These are phyloP conservation scores for Pogonocichla stellata DNA, from an alignment of 2,113 vertebrate genomes.

Conservation along the genomic window DNA sequence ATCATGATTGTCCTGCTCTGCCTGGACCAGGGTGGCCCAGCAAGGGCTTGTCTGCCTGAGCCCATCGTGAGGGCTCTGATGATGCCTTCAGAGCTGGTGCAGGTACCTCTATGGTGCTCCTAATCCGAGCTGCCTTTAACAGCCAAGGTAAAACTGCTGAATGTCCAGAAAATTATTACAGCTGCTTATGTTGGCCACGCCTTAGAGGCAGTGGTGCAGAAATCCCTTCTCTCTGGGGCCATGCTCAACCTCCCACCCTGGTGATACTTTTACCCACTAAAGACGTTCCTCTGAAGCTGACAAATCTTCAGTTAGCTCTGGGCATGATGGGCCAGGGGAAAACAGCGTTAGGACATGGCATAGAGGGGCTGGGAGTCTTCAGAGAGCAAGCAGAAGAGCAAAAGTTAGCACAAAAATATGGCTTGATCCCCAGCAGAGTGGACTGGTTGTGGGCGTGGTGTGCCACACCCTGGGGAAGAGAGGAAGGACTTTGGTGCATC, in stretches of 20 bases:
- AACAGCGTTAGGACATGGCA: rapidly evolving
- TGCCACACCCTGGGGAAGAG: background rate
- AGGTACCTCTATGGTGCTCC: background rate
- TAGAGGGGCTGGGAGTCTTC: background rate
- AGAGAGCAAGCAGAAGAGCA: background rate
- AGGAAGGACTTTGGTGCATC: background rate
- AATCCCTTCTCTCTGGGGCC: background rate
- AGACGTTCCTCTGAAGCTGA: background rate
- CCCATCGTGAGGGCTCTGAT: background rate
- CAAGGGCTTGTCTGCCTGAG: background rate
- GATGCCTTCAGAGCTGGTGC: background rate
- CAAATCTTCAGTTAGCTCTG: background rate
- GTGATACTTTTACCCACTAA: background rate
- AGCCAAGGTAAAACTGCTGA: background rate
- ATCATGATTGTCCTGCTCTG: rapidly evolving
- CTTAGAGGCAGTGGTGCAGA: background rate
- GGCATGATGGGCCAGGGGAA: background rate
- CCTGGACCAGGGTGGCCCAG: background rate
- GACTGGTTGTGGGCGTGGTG: background rate
- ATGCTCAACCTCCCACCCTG: background rate
- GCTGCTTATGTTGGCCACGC: background rate
- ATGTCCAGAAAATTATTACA: background rate
- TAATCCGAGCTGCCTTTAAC: background rate
- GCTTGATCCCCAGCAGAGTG: background rate
- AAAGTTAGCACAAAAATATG: background rate